These are phyloP conservation scores for Clarias fuscus DNA, from an alignment of 2,797 vertebrate genomes.

Conservation along the genomic window DNA sequence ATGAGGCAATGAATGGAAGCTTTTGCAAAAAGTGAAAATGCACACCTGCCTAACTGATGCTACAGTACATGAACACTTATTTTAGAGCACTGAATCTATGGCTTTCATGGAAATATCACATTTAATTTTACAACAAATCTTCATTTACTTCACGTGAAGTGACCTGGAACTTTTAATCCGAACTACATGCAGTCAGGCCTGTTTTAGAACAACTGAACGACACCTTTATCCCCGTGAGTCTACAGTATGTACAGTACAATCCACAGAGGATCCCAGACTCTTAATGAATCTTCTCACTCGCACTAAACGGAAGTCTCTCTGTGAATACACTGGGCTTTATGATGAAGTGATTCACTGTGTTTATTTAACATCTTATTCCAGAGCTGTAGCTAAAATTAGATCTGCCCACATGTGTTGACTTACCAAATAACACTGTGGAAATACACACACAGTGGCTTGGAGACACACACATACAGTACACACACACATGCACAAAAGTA, in stretches of 20 bases:
- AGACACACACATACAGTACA: background rate
- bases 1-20: background rate
- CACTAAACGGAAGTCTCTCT: background rate
- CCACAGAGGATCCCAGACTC: background rate
- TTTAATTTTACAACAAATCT: background rate
- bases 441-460: constrained; percentile 3
- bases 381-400: constrained; percentile 28
- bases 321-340: background rate
- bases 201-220: background rate
- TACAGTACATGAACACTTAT: background rate
- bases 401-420: constrained; percentile 23
- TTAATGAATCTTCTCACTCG: background rate
- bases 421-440: constrained; percentile 32
- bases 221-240: background rate
- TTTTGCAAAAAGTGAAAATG: background rate
- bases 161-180: background rate
- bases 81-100: background rate
- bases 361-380: constrained; percentile 22
- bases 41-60: background rate
- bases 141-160: background rate
- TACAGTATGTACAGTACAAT: too few relatives aligned
- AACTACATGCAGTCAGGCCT: background rate
- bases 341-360: constrained; percentile 16
- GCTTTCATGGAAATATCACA: background rate
- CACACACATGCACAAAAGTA: background rate